Evolutionary conservation across 2,797 vertebrate genomes (phyloP).

Genomic region (Enteromius argenteus): DNA sequence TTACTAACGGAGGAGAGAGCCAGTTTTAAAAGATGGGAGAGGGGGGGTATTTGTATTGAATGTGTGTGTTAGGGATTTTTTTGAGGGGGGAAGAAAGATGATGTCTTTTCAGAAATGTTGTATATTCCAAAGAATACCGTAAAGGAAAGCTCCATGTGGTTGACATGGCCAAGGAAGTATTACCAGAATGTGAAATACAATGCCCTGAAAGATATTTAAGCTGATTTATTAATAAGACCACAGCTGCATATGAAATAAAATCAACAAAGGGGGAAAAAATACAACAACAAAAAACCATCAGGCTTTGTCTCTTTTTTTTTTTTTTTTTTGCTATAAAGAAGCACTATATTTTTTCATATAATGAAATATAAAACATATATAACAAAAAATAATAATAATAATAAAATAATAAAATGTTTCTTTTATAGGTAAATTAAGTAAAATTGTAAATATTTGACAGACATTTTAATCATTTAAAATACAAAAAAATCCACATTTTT

Average conservation of each 20-base stretch:
- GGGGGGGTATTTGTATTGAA: conserved; percentile 57
- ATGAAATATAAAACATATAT: conserved; percentile 2
- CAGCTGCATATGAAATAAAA: conserved; percentile 55
- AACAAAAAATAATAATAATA: background rate
- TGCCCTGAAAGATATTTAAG: conserved; percentile 58
- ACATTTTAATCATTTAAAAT: background rate
- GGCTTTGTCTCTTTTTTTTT: conserved; percentile 49
- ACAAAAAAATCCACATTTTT: background rate
- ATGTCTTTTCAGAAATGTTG: conserved; percentile 69
- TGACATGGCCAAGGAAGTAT: conserved; percentile 71
- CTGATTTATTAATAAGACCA: conserved; percentile 52
- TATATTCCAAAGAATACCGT: conserved; percentile 72
- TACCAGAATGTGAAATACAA: conserved; percentile 63
- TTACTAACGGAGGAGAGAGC: conserved; percentile 85
- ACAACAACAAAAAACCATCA: conserved; percentile 52
- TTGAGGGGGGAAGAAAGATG: conserved; percentile 57
- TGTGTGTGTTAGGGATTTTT: conserved; percentile 53
- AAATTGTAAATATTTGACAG: conserved; percentile 9
- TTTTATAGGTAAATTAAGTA: background rate
- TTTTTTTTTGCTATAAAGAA: conserved; percentile 17
- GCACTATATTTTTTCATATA: conserved; percentile 52
- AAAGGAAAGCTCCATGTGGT: conserved; percentile 69
- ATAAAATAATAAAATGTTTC: too few species aligned
- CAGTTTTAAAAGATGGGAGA: conserved; percentile 68
- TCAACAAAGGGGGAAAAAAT: conserved; percentile 45